Evolutionary conservation across 2,113 vertebrate genomes (phyloP).

Genomic region (Perca fluviatilis): DNA sequence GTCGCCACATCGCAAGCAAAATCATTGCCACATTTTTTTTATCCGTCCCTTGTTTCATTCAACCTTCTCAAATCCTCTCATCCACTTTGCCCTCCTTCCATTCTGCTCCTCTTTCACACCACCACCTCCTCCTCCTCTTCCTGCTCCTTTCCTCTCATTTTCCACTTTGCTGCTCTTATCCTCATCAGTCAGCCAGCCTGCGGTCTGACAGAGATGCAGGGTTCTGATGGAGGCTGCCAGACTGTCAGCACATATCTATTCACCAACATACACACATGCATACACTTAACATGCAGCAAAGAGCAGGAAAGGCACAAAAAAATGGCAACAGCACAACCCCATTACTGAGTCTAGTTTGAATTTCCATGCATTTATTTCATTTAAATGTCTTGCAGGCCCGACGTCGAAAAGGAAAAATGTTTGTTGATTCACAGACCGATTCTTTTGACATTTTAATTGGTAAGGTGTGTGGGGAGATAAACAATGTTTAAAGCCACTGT

Average conservation of each 20-base stretch:
- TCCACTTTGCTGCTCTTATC: slow-evolving; percentile 64
- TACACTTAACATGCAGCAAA: slow-evolving; percentile 51
- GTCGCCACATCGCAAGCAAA: slow-evolving; percentile 16
- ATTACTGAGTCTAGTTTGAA: slow-evolving; percentile 38
- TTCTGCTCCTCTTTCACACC: slow-evolving; percentile 26
- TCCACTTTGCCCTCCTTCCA: slow-evolving; percentile 25
- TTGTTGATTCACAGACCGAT: slow-evolving; percentile 59
- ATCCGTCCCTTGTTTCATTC: slow-evolving; percentile 4
- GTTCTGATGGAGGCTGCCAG: slow-evolving; percentile 68
- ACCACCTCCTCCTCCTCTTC: slow-evolving; percentile 28
- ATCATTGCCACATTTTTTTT: not conserved
- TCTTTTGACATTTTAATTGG: slow-evolving; percentile 70
- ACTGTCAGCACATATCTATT: slow-evolving; percentile 72
- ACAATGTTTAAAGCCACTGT: slow-evolving; percentile 61
- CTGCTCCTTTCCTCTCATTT: slow-evolving; percentile 54
- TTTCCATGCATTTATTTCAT: slow-evolving; percentile 45
- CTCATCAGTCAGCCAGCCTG: slow-evolving; percentile 68
- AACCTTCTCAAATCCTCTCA: slow-evolving; percentile 26
- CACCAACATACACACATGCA: slow-evolving; percentile 54
- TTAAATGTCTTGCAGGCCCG: slow-evolving; percentile 47
- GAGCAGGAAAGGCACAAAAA: slow-evolving; percentile 7
- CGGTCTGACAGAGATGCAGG: slow-evolving; percentile 64
- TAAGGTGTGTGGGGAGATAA: slow-evolving; percentile 61
- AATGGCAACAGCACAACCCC: slow-evolving; percentile 3
- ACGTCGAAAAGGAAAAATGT: slow-evolving; percentile 57